These are phyloP conservation scores for Turdus rufiventris DNA, from an alignment of 2,113 vertebrate genomes.

Conservation along the genomic window DNA sequence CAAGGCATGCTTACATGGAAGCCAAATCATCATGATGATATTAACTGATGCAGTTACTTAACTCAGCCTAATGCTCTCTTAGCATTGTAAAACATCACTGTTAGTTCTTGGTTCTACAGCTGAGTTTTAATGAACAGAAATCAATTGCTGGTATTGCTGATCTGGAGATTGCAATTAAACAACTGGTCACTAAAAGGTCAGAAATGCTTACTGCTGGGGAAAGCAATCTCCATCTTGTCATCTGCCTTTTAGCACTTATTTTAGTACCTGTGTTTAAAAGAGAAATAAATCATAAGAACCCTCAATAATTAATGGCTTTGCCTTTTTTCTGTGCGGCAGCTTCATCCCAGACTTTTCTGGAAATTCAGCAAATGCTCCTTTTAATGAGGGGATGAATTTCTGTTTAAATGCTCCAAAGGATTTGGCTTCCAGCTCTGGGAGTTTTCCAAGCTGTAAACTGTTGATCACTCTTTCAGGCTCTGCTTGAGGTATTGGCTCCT, in stretches of 20 bases:
- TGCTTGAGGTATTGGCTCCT: constrained; percentile 42
- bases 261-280: background rate
- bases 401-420: constrained; percentile 14
- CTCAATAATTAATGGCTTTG: constrained; percentile 7
- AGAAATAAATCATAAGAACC: background rate
- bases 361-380: constrained; percentile 7
- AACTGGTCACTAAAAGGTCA: background rate
- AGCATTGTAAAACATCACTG: background rate
- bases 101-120: background rate
- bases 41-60: background rate
- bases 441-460: constrained; percentile 39
- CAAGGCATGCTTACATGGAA: background rate
- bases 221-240: background rate
- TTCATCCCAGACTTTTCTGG: background rate
- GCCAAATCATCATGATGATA: background rate
- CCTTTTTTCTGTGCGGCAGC: background rate
- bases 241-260: background rate
- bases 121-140: background rate
- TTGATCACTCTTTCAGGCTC: constrained; percentile 22
- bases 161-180: constrained; percentile 1
- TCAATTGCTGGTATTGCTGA: background rate
- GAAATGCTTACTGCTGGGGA: background rate
- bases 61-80: background rate
- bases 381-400: background rate
- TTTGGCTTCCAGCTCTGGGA: constrained; percentile 34